Evolutionary conservation across 2,888 invertebrate species (phyloP).

Genomic region (Tenthredo livida): DNA sequence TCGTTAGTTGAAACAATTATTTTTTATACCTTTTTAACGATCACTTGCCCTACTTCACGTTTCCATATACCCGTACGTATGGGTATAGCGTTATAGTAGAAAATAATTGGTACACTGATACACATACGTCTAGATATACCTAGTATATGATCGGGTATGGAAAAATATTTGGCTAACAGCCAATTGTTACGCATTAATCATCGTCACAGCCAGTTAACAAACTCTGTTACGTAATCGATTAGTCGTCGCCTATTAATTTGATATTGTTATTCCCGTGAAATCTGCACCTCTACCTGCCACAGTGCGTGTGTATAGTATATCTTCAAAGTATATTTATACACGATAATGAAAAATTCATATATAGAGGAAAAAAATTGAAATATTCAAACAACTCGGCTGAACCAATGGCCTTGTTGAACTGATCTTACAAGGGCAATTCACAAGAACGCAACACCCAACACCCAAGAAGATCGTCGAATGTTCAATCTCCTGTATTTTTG

Average conservation of each 20-base stretch:
- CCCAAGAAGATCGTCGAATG: too few species aligned
- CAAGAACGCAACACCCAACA: too few species aligned
- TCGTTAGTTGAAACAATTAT: not conserved
- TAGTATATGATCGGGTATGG: not conserved
- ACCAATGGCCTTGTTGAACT: too few species aligned
- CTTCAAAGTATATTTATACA: too few species aligned
- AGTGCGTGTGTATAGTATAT: too few species aligned
- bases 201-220: slow-evolving; percentile 23
- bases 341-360: too few species aligned
- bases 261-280: not conserved
- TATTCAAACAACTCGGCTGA: too few species aligned
- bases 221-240: slow-evolving; percentile 21
- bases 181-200: slow-evolving; percentile 28
- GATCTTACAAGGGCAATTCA: too few species aligned
- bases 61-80: too few species aligned
- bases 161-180: slow-evolving; percentile 17
- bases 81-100: not conserved
- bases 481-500: too few species aligned
- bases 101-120: not conserved
- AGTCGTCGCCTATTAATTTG: slow-evolving; percentile 6
- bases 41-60: not conserved
- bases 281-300: not conserved
- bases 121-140: not conserved
- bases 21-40: not conserved
- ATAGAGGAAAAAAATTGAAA: too few species aligned